phyloP scores from a whole-genome alignment of 2,113 vertebrate species.

The Elanoides forficatus region DNA sequence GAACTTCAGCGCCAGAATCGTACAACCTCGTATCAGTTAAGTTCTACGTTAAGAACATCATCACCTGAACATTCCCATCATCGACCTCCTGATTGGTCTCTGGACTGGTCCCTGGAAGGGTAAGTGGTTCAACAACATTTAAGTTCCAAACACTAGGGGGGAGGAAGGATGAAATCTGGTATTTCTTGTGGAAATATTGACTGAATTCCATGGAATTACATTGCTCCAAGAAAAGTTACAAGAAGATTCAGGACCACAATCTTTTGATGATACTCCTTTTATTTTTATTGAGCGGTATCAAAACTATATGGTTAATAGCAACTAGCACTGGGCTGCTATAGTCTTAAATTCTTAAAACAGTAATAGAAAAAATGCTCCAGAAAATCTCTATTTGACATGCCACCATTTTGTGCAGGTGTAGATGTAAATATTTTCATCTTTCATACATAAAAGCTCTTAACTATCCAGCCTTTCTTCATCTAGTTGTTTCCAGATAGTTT shows the following conservation, averaged over 20 bases:
- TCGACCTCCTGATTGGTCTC: conserved; percentile 44
- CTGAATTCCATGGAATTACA: not conserved
- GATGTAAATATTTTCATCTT: not conserved
- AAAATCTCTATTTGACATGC: not conserved
- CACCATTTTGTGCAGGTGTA: not conserved
- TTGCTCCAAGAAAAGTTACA: not conserved
- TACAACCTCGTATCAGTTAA: conserved; percentile 45
- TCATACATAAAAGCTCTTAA: not conserved
- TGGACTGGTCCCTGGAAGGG: conserved; percentile 50
- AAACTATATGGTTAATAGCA: not conserved
- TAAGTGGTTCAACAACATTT: conserved; percentile 3
- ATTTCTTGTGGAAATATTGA: not conserved
- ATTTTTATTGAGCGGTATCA: not conserved
- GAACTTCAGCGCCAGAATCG: conserved; percentile 65
- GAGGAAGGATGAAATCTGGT: not conserved
- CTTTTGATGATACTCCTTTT: not conserved
- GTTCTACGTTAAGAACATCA: conserved; percentile 57
- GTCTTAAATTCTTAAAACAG: not conserved
- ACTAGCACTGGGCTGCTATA: not conserved
- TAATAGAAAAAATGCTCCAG: not conserved
- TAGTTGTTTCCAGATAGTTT: not conserved
- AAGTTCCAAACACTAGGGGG: not conserved
- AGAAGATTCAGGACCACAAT: not conserved
- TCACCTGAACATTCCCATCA: conserved; percentile 54
- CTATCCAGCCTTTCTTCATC: not conserved